Evolutionary conservation across 2,113 vertebrate species (phyloP).

Genomic region (Bolborhynchus lineola): DNA sequence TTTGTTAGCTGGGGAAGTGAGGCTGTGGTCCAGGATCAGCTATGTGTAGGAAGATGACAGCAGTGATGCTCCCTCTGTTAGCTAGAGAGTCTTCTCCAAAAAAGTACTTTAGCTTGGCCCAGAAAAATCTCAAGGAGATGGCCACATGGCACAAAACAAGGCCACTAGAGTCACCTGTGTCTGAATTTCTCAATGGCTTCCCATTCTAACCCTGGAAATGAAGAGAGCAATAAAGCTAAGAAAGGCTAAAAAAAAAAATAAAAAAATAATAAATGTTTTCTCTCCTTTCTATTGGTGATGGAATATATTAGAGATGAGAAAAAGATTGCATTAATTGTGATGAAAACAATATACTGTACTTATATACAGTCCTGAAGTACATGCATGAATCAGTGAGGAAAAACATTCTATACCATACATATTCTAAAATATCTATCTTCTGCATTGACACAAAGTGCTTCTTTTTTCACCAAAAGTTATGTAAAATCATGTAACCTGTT

Average conservation of each 20-base stretch:
- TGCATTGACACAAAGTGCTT: not conserved
- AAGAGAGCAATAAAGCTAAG: not conserved
- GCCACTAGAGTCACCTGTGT: not conserved
- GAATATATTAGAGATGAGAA: not conserved
- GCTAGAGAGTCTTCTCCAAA: not conserved
- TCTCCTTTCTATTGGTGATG: not conserved
- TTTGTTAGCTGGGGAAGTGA: not conserved
- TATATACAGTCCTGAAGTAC: not conserved
- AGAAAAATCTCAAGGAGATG: not conserved
- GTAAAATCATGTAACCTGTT: conserved; percentile 17
- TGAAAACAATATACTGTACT: not conserved
- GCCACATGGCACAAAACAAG: not conserved
- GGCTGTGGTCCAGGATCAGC: not conserved
- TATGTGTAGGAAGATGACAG: not conserved
- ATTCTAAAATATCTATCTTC: not conserved
- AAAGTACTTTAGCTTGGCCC: not conserved
- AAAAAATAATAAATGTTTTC: not conserved
- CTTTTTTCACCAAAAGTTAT: not conserved
- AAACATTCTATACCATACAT: not conserved
- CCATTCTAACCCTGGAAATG: not conserved
- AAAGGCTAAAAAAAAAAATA: not conserved
- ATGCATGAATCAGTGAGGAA: not conserved
- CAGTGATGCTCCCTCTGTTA: not conserved
- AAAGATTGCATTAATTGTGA: not conserved
- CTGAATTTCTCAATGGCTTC: not conserved